A percentile compares a stretch with the other conserved stretches of the same genome.
phyloP scores from a whole-genome alignment of 1,140 invertebrate genomes.

The Meloidogyne hapla region DNA sequence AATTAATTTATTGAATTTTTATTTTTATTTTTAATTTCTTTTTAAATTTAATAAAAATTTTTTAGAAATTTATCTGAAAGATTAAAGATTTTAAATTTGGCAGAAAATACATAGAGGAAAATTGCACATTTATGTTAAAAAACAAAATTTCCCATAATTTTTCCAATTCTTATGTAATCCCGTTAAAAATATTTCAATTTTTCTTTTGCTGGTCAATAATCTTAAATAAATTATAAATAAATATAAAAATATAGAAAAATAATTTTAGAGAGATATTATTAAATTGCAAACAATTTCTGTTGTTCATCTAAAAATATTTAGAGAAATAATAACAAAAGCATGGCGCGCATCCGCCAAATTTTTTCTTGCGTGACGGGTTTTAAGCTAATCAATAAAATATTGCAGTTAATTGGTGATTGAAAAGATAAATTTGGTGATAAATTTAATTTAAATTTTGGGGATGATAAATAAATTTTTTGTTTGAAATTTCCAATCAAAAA shows the following conservation, averaged over 20 bases:
- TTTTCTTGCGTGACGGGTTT: background rate
- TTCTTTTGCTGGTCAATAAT: background rate
- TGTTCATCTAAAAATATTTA: background rate
- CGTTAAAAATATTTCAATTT: background rate
- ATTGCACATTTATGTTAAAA: too few species aligned
- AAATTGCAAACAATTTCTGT: background rate
- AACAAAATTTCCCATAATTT: too few species aligned
- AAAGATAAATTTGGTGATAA: background rate
- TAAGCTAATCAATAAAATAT: conserved; percentile 4
- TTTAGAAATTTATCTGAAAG: too few species aligned
- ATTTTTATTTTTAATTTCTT: too few species aligned
- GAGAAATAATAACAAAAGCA: background rate
- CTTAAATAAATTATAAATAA: too few species aligned
- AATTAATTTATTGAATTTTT: too few species aligned
- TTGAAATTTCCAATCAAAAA: too few species aligned
- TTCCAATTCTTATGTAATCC: too few species aligned
- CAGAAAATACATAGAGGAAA: too few species aligned
- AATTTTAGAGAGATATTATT: background rate
- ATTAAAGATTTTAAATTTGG: too few species aligned
- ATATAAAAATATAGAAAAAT: background rate
- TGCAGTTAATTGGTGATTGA: background rate
- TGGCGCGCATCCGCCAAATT: background rate
- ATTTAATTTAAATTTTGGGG: background rate
- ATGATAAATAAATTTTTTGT: too few species aligned
- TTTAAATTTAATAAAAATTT: too few species aligned